Percentiles rank a stretch among this genome's conserved stretches.
These are phyloP conservation scores for Teleogryllus oceanicus DNA, from an alignment of 2,888 invertebrate genomes.

Conservation along the genomic window DNA sequence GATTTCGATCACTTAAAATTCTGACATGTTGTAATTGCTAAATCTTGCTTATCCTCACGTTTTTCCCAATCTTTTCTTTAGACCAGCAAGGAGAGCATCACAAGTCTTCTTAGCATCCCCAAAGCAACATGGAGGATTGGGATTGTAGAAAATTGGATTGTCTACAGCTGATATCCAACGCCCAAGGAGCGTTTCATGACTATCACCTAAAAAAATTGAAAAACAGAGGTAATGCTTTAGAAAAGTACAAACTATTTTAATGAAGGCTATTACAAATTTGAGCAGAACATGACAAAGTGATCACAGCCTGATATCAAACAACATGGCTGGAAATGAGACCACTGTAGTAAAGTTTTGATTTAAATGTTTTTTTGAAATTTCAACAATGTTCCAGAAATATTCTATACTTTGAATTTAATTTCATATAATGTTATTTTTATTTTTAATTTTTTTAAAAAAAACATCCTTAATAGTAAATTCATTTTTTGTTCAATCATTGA, in stretches of 20 bases:
- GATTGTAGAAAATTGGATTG: slow-evolving; percentile 88
- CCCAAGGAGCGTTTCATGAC: slow-evolving; percentile 88
- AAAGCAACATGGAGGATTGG: slow-evolving; percentile 79
- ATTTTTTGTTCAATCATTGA: not conserved
- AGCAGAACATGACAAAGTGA: not conserved
- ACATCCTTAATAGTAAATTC: not conserved
- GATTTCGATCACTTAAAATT: too few species aligned
- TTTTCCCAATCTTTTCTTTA: slow-evolving; percentile 48
- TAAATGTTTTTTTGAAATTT: too few species aligned
- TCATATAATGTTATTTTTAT: not conserved
- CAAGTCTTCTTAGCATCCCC: slow-evolving; percentile 91
- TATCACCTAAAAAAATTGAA: slow-evolving; percentile 60
- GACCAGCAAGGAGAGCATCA: slow-evolving; percentile 70
- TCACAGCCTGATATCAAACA: not conserved
- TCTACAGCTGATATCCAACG: slow-evolving; percentile 86
- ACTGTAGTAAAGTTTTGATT: too few species aligned
- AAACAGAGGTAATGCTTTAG: not conserved
- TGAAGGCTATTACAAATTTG: not conserved
- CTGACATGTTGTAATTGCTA: not conserved
- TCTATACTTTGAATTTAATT: not conserved
- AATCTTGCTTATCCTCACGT: not conserved
- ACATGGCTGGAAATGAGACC: too few species aligned
- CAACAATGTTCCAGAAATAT: too few species aligned
- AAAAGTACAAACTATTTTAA: slow-evolving; percentile 26
- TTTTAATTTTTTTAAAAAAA: not conserved